phyloP scores from a whole-genome alignment of 2,888 invertebrate species.

The Drosophila engyochracea region DNA sequence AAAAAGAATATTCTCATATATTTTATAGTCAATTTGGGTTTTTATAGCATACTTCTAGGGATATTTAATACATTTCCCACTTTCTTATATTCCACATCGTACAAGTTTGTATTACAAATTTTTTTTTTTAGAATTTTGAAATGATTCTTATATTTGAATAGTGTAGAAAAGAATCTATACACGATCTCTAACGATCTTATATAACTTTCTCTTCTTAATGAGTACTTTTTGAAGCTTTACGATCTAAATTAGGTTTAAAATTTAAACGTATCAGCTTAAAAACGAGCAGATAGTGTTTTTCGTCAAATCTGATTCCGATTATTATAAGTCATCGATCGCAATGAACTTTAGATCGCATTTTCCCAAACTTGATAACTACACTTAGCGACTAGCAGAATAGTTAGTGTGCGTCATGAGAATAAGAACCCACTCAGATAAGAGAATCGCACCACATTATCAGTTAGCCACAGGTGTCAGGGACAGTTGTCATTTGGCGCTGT shows the following conservation, averaged over 20 bases:
- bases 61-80: neutral
- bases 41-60: constrained; percentile 30
- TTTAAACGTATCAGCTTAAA: neutral
- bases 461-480: constrained; percentile 23
- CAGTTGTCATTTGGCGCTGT: constrained; percentile 49
- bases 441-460: constrained; percentile 40
- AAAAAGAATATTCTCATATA: neutral
- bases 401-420: constrained; percentile 49
- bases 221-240: neutral
- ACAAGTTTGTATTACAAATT: neutral
- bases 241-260: neutral
- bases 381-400: constrained; percentile 23
- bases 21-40: neutral
- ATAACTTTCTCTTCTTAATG: neutral
- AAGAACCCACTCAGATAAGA: constrained; percentile 49
- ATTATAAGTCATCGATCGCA: neutral
- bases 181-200: neutral
- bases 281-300: neutral
- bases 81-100: neutral
- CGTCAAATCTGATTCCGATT: neutral
- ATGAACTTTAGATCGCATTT: constrained; percentile 22
- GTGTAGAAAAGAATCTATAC: neutral
- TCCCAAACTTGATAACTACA: constrained; percentile 29
- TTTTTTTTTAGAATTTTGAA: neutral
- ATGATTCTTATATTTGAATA: neutral